Evolutionary conservation across 2,113 vertebrate species (phyloP), one percentile per base, ranked within the genome.

Genomic region (Oncorhynchus tshawytscha): DNA sequence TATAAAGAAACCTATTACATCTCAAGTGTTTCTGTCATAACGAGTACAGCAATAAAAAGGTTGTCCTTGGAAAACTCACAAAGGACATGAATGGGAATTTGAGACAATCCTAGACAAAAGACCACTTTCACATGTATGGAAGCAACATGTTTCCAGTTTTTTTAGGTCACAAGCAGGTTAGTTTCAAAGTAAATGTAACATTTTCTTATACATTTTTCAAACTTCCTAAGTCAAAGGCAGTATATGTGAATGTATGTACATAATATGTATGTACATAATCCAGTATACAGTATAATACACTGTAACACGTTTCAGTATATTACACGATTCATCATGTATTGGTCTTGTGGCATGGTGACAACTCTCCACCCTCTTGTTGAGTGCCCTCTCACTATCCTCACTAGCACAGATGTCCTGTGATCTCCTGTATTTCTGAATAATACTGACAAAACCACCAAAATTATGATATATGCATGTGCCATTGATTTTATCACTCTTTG

Each of bases 401-500:
- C 87, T 82, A 84, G 84, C 80, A 73, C 60, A 79, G 74, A 87
- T 88, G 80, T 87, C 77, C 82, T 88, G 86, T 90, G 86, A 85
- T 88, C 88, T 91, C 82, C 83, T 87, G 86, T 87, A 89, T 89
- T 81, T 89, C 90, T 86, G 85, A 92, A 91, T 91, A 90, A 87
- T 86, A 89, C 59, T 88, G 34, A 24, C 67, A 29, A 72, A 72
- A 66, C 57, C 67, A 60, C n/a, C 62, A 88, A 89, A 88, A 91
- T 91, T 83, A 91, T 89, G 85, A 82, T 77, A 74, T 74, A 72
- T 64, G 74, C 70, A 7, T 90, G 84, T 84, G 31, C 86, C 82
- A 90, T 89, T 90, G 86, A 92, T 91, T 90, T 87, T 79, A 90
- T 93, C 88, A 85, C 89, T 90, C 82, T 86, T 85, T 82, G 86